phyloP scores from a whole-genome alignment of 2,888 invertebrate species.

The Drosophila bunnanda region DNA sequence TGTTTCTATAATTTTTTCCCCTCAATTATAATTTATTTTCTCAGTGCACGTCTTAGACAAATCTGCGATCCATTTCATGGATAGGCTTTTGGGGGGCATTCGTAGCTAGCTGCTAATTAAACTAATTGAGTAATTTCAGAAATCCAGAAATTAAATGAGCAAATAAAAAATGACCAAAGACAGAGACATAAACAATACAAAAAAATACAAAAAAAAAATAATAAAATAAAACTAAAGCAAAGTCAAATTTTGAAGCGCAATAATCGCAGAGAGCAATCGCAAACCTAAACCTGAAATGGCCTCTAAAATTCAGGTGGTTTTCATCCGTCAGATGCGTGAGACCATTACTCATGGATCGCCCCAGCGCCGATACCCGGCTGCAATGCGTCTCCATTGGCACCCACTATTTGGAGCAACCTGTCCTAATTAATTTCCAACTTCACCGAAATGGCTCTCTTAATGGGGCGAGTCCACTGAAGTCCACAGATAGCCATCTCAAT shows the following conservation, averaged over 20 bases:
- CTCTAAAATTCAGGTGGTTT: slow-evolving; percentile 12
- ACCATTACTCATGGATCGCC: slow-evolving; percentile 38
- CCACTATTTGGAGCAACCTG: slow-evolving; percentile 68
- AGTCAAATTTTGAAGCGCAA: slow-evolving; percentile 57
- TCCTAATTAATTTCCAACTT: slow-evolving; percentile 74
- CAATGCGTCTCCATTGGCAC: slow-evolving; percentile 66
- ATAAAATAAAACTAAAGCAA: slow-evolving; percentile 25
- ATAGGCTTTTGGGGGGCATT: slow-evolving; percentile 62
- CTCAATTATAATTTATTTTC: background rate
- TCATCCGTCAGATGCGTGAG: slow-evolving; percentile 38
- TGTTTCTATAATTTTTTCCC: background rate
- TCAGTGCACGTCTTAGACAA: slow-evolving; percentile 33
- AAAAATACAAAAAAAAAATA: slow-evolving; percentile 4
- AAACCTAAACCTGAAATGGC: slow-evolving; percentile 60
- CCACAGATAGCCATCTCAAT: slow-evolving; percentile 71
- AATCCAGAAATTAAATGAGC: slow-evolving; percentile 73
- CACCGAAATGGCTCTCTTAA: slow-evolving; percentile 69
- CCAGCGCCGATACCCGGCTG: slow-evolving; percentile 11
- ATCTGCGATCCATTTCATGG: slow-evolving; percentile 62
- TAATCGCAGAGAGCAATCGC: slow-evolving; percentile 60
- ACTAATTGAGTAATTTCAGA: slow-evolving; percentile 82
- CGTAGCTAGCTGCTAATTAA: slow-evolving; percentile 77
- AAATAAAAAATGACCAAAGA: slow-evolving; percentile 57
- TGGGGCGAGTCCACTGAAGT: slow-evolving; percentile 52
- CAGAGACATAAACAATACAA: slow-evolving; percentile 45